phyloP scores from a whole-genome alignment of 2,888 invertebrate genomes.

The Petrophora chlorosata region DNA sequence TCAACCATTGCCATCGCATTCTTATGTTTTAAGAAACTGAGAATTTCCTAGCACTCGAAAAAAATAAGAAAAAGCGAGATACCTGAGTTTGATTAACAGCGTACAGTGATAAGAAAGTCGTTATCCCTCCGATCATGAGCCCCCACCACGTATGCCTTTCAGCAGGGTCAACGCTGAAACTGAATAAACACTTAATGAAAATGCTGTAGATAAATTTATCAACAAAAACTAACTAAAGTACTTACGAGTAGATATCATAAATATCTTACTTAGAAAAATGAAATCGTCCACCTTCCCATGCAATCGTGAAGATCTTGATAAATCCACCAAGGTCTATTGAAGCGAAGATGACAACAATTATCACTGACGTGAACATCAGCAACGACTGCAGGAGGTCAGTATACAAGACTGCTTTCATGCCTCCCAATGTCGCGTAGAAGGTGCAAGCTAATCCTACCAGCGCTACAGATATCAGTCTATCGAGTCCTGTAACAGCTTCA shows the following conservation, averaged over 20 bases:
- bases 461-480: conserved; percentile 88
- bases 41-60: no score
- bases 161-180: conserved; percentile 91
- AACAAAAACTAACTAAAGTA: not conserved
- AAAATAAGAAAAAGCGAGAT: conserved; percentile 11
- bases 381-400: conserved; percentile 93
- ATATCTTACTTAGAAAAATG: conserved; percentile 86
- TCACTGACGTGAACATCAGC: conserved; percentile 93
- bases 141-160: conserved; percentile 93
- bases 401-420: conserved; percentile 95
- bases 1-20: no score
- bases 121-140: conserved; percentile 89
- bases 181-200: conserved; percentile 52
- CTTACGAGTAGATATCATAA: not conserved
- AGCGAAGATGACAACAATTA: conserved; percentile 90
- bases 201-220: not conserved
- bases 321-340: conserved; percentile 88
- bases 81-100: conserved; percentile 93
- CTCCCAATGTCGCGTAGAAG: conserved; percentile 93
- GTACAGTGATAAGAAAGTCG: conserved; percentile 91
- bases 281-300: conserved; percentile 87
- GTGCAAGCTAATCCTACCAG: conserved; percentile 91
- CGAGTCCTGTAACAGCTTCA: conserved; percentile 91
- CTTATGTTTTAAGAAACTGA: no score
- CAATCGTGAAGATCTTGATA: conserved; percentile 87